Conservation (phyloP, 2,888 invertebrate genomes). For the Eupithecia dodoneata region DNA sequence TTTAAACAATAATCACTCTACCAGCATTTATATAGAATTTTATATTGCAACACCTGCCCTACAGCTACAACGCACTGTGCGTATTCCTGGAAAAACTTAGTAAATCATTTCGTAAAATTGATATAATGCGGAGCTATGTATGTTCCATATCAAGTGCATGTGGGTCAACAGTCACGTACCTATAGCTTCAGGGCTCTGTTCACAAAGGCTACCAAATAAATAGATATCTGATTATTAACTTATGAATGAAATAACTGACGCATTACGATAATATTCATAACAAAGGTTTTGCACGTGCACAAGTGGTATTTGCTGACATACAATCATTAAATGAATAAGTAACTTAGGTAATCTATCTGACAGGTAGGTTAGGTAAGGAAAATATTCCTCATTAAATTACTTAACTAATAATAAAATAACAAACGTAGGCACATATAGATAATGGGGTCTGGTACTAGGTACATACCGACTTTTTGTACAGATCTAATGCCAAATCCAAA, state of each 20-base stretch:
- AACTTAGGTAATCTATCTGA: neutral
- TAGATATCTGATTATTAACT: constrained; percentile 3
- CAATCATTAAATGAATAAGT: neutral
- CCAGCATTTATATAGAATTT: constrained; percentile 49
- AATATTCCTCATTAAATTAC: neutral
- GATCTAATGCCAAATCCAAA: neutral
- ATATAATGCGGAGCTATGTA: constrained; percentile 36
- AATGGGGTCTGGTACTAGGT: neutral
- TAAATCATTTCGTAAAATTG: constrained; percentile 48
- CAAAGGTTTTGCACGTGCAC: constrained; percentile 23
- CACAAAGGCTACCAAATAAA: constrained; percentile 8
- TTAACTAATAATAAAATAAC: neutral
- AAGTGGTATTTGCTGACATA: neutral
- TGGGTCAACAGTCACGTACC: constrained; percentile 54
- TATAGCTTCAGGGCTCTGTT: constrained; percentile 33
- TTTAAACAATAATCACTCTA: constrained; percentile 25
- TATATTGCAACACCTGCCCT: constrained; percentile 48
- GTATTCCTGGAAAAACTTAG: constrained; percentile 42
- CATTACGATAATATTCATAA: constrained; percentile 1
- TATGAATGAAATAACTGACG: constrained; percentile 16
- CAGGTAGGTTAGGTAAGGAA: neutral
- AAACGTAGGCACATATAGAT: neutral
- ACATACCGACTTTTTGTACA: neutral
- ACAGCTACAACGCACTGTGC: constrained; percentile 25
- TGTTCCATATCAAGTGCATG: constrained; percentile 37